Conservation (phyloP, 2,113 vertebrate genomes). For the Alaudala cheleensis region DNA sequence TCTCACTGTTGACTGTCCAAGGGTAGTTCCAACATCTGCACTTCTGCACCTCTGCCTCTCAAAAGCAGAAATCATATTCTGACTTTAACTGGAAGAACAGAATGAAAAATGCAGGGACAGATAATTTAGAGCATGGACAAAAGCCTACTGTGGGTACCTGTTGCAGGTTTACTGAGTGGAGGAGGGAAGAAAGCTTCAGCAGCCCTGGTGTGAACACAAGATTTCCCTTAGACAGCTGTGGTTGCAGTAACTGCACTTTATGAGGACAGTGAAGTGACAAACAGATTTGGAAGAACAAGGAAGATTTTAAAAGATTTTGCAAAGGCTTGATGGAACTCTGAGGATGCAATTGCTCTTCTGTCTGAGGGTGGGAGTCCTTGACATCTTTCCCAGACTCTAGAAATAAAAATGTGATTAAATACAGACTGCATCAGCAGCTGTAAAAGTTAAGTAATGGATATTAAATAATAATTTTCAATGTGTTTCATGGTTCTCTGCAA, state of each 20-base stretch:
- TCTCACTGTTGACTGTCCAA: background rate
- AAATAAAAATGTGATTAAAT: background rate
- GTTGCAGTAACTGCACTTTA: background rate
- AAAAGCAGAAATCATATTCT: background rate
- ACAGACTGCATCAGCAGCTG: background rate
- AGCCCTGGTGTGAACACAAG: background rate
- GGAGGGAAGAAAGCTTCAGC: background rate
- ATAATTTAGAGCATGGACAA: background rate
- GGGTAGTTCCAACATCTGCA: background rate
- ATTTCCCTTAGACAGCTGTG: background rate
- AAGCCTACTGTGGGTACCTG: background rate
- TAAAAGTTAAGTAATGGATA: background rate
- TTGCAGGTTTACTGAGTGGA: background rate
- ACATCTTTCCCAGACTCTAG: background rate
- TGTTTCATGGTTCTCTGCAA: background rate
- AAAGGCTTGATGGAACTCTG: background rate
- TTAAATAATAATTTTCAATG: constrained; percentile 23
- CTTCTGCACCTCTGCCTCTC: background rate
- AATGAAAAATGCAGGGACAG: background rate
- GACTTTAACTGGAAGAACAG: background rate
- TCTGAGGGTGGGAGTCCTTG: background rate
- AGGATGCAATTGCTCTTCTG: background rate
- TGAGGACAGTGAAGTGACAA: background rate
- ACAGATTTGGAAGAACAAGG: background rate
- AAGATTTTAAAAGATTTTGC: background rate